A percentile compares a stretch with the other conserved stretches of the same genome.
Conservation (phyloP, 2,797 vertebrate species). For the Phrynocephalus guinanensis region DNA sequence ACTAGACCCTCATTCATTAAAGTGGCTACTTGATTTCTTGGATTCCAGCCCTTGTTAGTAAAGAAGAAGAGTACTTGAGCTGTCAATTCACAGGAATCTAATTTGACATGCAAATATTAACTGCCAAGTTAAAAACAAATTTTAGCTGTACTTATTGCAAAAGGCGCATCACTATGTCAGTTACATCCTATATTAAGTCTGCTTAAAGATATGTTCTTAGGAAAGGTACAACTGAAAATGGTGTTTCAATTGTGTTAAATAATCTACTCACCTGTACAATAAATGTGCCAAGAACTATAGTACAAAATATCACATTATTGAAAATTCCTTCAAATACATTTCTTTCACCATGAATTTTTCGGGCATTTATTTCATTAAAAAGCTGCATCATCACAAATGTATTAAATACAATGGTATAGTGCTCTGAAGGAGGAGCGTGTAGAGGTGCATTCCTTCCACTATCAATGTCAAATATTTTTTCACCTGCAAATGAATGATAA, state of each 20-base stretch:
- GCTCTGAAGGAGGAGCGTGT: constrained; percentile 94
- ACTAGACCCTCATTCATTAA: background rate
- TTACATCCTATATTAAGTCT: background rate
- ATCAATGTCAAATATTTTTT: constrained; percentile 95
- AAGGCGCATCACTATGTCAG: background rate
- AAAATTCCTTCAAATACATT: constrained; percentile 99
- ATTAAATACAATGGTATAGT: constrained; percentile 99
- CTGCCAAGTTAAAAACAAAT: background rate
- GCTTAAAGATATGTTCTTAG: background rate
- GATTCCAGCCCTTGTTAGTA: background rate
- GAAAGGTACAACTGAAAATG: background rate
- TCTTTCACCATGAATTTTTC: constrained; percentile 98
- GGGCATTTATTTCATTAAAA: constrained; percentile 98
- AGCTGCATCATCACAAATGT: constrained; percentile 99
- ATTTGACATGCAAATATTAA: background rate
- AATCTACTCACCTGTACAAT: constrained; percentile 88
- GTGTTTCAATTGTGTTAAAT: constrained; percentile 4
- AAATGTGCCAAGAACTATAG: constrained; percentile 96
- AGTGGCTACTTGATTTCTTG: background rate
- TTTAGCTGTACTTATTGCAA: background rate
- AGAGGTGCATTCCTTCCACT: constrained; percentile 93
- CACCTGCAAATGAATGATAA: constrained; percentile 81
- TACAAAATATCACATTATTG: constrained; percentile 97
- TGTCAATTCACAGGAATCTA: background rate
- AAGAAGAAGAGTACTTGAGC: background rate